Evolutionary conservation across 2,888 invertebrate genomes (phyloP), one percentile per base, ranked within the genome.

Genomic region (Meta bourneti): DNA sequence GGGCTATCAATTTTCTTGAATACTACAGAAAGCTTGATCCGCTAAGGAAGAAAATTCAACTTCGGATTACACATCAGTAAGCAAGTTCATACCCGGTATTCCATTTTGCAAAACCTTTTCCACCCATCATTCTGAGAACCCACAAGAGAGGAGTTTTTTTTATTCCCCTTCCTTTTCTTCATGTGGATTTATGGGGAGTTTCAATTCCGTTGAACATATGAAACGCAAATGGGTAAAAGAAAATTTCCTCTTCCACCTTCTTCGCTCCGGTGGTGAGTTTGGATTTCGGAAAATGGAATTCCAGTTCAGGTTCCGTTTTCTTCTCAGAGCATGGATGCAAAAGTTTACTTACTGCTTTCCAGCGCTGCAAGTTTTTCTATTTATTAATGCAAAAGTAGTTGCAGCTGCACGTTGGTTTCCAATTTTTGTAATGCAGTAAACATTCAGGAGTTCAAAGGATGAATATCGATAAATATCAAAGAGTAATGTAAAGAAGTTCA

Each of bases 41-140:
- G 69, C n/a, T 16, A 74, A 54, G 52, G 70, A 61, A 48, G 74
- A 83, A 83, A 83, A 83, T 83, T 54, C 72, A 74, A 74, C 74
- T 83, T 16, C 7, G 61, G 83, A 74, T 83, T 83, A 83, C 74
- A 83, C 74, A 74, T 52, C 83, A 74, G 83, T 49, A 83, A 83
- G 83, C 71, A 74, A 48, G 49, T 82, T 83, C 74, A 20, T 54
- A 83, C 74, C 74, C 6, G 48, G 48, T 20, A 74, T 74, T 83
- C 72, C 54, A 83, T 74, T 83, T 54, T 83, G 54, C 13, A 7
- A 83, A 83, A 54, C 70, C 48, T 82, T 82, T 82, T 19, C 83
- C 51, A 34, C 16, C 52, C 83, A 51, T 74, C 16, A 83, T 83
- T 83, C 74, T 19, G 54, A 16, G 83, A 74, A 52, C 72, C 51